Conservation (phyloP, 2,888 invertebrate genomes). For the Agriopis marginaria region DNA sequence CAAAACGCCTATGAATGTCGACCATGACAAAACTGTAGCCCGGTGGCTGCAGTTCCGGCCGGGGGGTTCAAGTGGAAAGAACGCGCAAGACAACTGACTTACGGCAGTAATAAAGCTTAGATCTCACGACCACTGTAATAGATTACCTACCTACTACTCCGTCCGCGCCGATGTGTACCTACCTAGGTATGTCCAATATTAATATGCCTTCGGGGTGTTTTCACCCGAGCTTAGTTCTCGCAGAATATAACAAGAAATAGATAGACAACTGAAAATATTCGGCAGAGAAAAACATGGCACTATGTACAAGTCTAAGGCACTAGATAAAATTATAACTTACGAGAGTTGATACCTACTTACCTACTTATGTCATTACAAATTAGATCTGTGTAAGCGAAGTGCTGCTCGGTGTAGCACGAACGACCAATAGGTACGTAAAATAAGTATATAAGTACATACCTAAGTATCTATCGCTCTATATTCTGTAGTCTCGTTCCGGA, state of each 20-base stretch:
- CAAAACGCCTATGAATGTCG: no score
- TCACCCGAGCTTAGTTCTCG: constrained; percentile 40
- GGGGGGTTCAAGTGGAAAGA: no score
- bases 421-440: no score
- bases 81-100: neutral
- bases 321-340: neutral
- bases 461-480: neutral
- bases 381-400: no score
- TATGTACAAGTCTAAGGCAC: neutral
- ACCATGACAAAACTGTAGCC: no score
- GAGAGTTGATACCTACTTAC: no score
- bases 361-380: no score
- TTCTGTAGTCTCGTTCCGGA: constrained; percentile 15
- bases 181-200: constrained; percentile 48
- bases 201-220: constrained; percentile 59
- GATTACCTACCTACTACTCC: constrained; percentile 47
- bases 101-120: constrained; percentile 69
- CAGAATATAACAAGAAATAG: neutral
- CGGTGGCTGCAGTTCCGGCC: no score
- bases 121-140: constrained; percentile 54
- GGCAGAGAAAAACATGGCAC: neutral
- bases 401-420: no score
- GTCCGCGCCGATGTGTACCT: constrained; percentile 38
- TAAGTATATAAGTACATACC: no score
- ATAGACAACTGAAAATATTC: neutral